These are phyloP conservation scores for Phragmatobia fuliginosa DNA, from an alignment of 2,888 invertebrate genomes.

Conservation along the genomic window DNA sequence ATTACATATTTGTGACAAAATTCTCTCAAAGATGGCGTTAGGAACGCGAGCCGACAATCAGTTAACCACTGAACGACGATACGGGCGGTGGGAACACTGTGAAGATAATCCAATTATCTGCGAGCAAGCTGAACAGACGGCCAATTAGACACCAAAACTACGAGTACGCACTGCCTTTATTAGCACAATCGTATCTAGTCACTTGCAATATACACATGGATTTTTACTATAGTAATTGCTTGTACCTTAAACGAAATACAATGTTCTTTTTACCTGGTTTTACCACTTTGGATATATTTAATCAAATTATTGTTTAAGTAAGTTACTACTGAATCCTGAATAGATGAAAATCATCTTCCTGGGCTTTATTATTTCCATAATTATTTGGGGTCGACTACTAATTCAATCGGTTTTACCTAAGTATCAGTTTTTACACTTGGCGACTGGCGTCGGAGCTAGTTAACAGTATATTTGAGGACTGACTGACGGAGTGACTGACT, in stretches of 20 bases:
- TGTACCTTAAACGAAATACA: background rate
- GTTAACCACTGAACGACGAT: constrained; percentile 59
- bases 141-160: constrained; percentile 68
- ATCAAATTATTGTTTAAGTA: no score
- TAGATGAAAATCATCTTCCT: no score
- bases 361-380: no score
- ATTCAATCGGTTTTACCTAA: no score
- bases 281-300: background rate
- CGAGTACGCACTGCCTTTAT: constrained; percentile 49
- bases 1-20: constrained; percentile 52
- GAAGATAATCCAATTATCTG: constrained; percentile 70
- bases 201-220: constrained; percentile 24
- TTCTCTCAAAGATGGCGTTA: constrained; percentile 38
- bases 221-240: constrained; percentile 21
- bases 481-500: no score
- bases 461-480: no score
- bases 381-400: no score
- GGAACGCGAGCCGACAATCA: constrained; percentile 46
- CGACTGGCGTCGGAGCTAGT: no score
- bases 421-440: no score
- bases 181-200: constrained; percentile 33
- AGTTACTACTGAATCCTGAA: no score
- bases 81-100: constrained; percentile 58
- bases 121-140: constrained; percentile 59
- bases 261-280: no score